Base-by-base conservation (phyloP, 2,113 vertebrate genomes). In the Neolamprologus ventralis region DNA sequence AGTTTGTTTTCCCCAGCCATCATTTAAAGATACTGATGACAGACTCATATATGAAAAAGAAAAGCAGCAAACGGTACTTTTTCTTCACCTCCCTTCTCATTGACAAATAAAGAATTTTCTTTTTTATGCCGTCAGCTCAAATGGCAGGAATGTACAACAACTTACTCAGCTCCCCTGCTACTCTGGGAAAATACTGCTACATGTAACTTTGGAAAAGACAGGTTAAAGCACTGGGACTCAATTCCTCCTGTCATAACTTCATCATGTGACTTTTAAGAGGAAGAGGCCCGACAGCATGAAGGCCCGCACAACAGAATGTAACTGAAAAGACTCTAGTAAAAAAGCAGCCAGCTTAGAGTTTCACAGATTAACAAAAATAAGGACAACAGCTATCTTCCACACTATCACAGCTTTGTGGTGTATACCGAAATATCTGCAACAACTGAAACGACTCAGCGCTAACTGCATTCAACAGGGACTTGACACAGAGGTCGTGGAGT, bases 221-320 rank as follows among this genome's bases (percentile, higher is more conserved):
- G 21, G 17, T 80, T 88, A 9, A 55, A 54, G 37, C 37, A 33
- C 1, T 2, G 12, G 16, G 37, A 86, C 54, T 87, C 85, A 80
- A 6, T 54, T 88, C 87, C 90, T 94, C 91, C 60, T 55, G 86
- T 92, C 89, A 86, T 5, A 54, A 71, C 21, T 14, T 14, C 26
- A 53, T 92, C 94, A 95, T 93, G 87, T 94, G 95, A 95, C 89
- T 54, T 7, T 47, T 75, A 90, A 91, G 89, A 94, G 92, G 91
- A 95, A 95, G 79, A 91, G 54, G 54, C 49, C 9, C 9, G 26
- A 16, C 33, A 65, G 68, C 47, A 82, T 9, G 16, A 87, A n/a
- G 35, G 17, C 7, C 28, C 8, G 51, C 13, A 91, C 68, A 58
- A 6, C 13, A 12, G 47, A 28, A 35, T 35, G 16, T 42, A 58